Base-by-base conservation (phyloP, 2,113 vertebrate species). In the Orthonyx spaldingii region DNA sequence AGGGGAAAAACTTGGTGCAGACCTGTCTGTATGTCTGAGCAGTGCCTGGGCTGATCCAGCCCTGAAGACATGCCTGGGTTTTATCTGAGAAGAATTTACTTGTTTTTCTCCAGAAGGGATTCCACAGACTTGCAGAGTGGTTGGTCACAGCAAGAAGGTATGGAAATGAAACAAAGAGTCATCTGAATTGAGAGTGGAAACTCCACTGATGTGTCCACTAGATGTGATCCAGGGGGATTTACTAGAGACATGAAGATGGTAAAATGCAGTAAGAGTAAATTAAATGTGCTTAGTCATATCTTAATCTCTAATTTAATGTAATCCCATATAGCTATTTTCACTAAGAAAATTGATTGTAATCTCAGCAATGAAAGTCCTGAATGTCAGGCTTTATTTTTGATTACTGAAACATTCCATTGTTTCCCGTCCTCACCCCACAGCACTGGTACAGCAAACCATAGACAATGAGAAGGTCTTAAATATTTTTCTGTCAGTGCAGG, bases 41-140 rank as follows among this genome's bases (percentile, higher is more conserved):
- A 63, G 19, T 52, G 33, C 26, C 42, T 80, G 57, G 16, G 15
- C 35, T 86, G 28, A 76, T 65, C 53, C 61, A 76, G 42, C 59
- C 13, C 2, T 18, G n/a, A 28, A 2, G 3, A 24, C 20, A 24
- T 42, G 23, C 32, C n/a, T 63, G 22, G 57, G 17, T 26, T 96
- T 82, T 68, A 41, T 21, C 39, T 68, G 12, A 76, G 46, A 85
- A 12, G 6, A 60, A 56, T 42, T 39, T 49, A 13, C 2, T 27
- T 52, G 4, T 5, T 91, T 68, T 53, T 30, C 50, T 57, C 78
- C 66, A 72, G 49, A 60, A 90, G 42, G 49, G 30, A 83, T 77
- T 28, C 50, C 1, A 0, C 35, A 72, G 37, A 16, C 4, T 0
- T 24, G 42, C n/a, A 37, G 56, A 22, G 35, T 24, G n/a, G 24